A percentile compares a stretch with the other conserved stretches of the same genome.
phyloP scores from a whole-genome alignment of 2,797 vertebrate genomes.

The Hoplostethus mediterraneus region DNA sequence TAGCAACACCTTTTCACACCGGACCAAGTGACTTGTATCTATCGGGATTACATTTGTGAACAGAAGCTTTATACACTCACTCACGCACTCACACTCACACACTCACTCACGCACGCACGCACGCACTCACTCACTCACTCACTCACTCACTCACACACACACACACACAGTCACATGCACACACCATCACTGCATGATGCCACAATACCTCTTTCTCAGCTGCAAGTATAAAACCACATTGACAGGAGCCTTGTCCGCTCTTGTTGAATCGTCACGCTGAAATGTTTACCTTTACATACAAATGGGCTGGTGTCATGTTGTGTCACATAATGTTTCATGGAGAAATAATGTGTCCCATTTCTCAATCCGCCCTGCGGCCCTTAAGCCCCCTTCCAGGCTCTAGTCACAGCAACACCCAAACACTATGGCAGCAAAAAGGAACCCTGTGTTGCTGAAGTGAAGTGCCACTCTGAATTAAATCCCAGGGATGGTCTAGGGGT shows the following conservation, averaged over 20 bases:
- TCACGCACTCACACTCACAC: not conserved
- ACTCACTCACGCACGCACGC: not conserved
- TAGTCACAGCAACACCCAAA: conserved; percentile 60
- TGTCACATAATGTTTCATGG: conserved; percentile 83
- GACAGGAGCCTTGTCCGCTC: conserved; percentile 77
- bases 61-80: conserved; percentile 48
- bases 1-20: conserved; percentile 68
- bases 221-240: conserved; percentile 71
- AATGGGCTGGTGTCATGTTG: conserved; percentile 75
- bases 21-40: conserved; percentile 68
- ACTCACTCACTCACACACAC: conserved; percentile 23
- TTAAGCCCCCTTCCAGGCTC: conserved; percentile 65
- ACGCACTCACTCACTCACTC: not conserved
- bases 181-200: conserved; percentile 53
- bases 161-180: conserved; percentile 40
- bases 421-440: conserved; percentile 49
- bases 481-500: conserved; percentile 33
- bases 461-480: conserved; percentile 74
- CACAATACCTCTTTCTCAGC: conserved; percentile 70
- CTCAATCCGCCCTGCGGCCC: conserved; percentile 70
- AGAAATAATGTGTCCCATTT: conserved; percentile 78
- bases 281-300: conserved; percentile 83
- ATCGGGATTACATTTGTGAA: conserved; percentile 79
- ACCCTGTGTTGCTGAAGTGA: conserved; percentile 59
- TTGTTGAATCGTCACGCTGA: conserved; percentile 79